phyloP scores from a whole-genome alignment of 30 jellyfish, hydroid and myxozoan genomes.

The Cassiopea xamachana region DNA sequence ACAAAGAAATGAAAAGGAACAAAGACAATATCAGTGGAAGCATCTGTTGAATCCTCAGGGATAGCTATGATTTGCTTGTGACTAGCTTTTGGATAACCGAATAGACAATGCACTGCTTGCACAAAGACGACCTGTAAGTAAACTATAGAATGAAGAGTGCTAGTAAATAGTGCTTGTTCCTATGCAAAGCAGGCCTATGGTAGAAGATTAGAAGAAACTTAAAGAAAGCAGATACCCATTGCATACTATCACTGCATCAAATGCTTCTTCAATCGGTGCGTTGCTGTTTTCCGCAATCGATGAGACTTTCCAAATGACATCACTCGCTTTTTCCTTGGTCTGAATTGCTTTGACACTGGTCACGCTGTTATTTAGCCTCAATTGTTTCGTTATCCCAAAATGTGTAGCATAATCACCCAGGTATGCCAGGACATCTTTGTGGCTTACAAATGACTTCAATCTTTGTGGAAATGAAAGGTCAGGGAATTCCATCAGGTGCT shows the following conservation, averaged over 20 bases:
- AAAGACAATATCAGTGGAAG: too few species aligned
- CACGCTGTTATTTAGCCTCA: constrained; percentile 50
- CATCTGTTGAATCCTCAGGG: too few species aligned
- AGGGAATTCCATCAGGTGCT: constrained; percentile 83
- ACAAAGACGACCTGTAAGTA: too few species aligned
- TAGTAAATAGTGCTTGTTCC: too few species aligned
- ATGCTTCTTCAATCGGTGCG: constrained; percentile 7
- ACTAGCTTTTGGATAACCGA: too few species aligned
- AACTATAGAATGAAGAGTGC: too few species aligned
- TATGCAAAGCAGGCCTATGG: too few species aligned
- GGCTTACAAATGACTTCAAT: constrained; percentile 61
- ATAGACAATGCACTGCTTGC: too few species aligned
- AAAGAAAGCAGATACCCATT: constrained; percentile 71
- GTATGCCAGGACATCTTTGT: constrained; percentile 63
- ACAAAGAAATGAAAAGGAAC: too few species aligned
- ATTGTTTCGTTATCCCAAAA: constrained; percentile 24
- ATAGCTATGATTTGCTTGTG: too few species aligned
- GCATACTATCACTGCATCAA: constrained; percentile 83
- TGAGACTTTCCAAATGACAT: constrained; percentile 40
- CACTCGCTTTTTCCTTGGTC: background rate
- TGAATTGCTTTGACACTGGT: constrained; percentile 33
- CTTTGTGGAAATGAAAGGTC: constrained; percentile 70
- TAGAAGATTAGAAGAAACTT: too few species aligned
- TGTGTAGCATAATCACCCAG: constrained; percentile 45
- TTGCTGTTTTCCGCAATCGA: constrained; percentile 2